Conservation (phyloP, 1,140 invertebrate genomes). For the Formica exsecta region DNA sequence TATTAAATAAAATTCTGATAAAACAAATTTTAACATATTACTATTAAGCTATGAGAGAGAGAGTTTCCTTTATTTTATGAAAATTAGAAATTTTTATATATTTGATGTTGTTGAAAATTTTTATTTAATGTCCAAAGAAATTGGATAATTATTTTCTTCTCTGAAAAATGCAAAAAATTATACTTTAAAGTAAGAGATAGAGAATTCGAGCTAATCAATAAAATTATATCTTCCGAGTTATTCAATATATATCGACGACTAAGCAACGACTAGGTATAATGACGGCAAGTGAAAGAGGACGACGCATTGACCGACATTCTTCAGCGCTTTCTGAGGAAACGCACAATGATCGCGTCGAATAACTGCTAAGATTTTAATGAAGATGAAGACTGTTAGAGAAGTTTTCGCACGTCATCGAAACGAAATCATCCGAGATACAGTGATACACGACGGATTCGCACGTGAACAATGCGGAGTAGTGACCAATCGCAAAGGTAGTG, state of each 20-base stretch:
- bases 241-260: neutral
- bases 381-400: neutral
- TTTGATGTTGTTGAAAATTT: slow-evolving; percentile 15
- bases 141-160: neutral
- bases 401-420: neutral
- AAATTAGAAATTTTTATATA: neutral
- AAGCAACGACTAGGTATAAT: neutral
- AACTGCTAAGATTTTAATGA: slow-evolving; percentile 11
- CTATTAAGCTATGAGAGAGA: neutral
- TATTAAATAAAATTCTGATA: neutral
- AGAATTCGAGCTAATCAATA: neutral
- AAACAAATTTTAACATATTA: neutral
- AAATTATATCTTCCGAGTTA: neutral
- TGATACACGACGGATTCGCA: slow-evolving; percentile 61
- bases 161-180: neutral
- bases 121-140: neutral
- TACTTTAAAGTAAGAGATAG: neutral
- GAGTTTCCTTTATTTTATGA: neutral
- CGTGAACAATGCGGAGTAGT: slow-evolving; percentile 63
- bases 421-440: slow-evolving; percentile 22
- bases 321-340: slow-evolving; percentile 8
- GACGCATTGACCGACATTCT: slow-evolving; percentile 4
- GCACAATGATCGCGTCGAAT: neutral
- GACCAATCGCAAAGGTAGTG: slow-evolving; percentile 66
- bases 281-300: neutral